These are phyloP conservation scores for Craseonycteris thonglongyai DNA, from an alignment of 2,113 vertebrate genomes.

Conservation along the genomic window DNA sequence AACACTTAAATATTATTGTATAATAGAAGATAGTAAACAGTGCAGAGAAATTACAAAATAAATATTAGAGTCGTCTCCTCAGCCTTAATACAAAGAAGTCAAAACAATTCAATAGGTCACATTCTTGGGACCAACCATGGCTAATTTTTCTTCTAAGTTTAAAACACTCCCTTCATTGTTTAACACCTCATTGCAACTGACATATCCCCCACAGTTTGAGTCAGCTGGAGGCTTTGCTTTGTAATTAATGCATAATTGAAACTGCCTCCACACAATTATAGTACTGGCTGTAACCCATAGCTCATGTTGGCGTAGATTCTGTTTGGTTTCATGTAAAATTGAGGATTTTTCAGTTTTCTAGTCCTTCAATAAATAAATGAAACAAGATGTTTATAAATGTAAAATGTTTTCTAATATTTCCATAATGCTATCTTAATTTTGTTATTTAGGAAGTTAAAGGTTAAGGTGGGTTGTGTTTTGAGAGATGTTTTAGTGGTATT, in stretches of 20 bases:
- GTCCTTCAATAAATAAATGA: not conserved
- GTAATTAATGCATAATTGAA: conserved; percentile 70
- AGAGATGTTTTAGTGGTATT: not conserved
- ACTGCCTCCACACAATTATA: conserved; percentile 54
- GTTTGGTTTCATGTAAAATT: conserved; percentile 58
- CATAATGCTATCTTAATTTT: too few species aligned
- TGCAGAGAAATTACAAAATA: not conserved
- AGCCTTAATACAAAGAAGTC: not conserved
- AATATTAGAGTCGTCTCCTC: not conserved
- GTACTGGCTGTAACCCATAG: conserved; percentile 24
- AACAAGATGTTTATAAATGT: too few species aligned
- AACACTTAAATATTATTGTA: not conserved
- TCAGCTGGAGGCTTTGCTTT: conserved; percentile 55
- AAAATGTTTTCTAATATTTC: too few species aligned
- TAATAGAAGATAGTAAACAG: not conserved
- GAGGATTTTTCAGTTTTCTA: conserved; percentile 4
- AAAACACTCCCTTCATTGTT: conserved; percentile 53
- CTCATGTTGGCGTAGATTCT: conserved; percentile 36
- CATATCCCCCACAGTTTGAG: conserved; percentile 46
- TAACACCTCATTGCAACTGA: conserved; percentile 65
- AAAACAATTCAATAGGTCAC: not conserved
- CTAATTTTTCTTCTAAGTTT: conserved; percentile 34
- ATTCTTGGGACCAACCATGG: conserved; percentile 10
- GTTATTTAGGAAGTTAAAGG: too few species aligned
- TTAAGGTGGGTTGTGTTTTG: too few species aligned